phyloP scores from a whole-genome alignment of 1,140 invertebrate species.

The Orussus abietinus region DNA sequence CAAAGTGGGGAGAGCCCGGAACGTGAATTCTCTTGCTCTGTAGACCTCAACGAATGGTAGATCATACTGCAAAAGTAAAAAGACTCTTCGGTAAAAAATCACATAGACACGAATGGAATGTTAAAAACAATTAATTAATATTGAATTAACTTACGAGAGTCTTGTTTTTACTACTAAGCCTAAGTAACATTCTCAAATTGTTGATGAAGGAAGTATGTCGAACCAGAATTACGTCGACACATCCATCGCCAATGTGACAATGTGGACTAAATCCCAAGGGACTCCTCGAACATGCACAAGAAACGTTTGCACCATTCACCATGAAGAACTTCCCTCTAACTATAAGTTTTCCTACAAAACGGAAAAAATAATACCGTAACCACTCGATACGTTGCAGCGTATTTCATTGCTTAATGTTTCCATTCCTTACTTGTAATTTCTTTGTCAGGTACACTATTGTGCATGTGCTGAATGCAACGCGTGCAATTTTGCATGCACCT shows the following conservation, averaged over 20 bases:
- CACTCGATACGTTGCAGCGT: too few species aligned
- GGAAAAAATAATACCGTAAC: slow-evolving; percentile 9
- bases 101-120: slow-evolving; percentile 3
- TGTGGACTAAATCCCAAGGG: slow-evolving; percentile 75
- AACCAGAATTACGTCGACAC: slow-evolving; percentile 74
- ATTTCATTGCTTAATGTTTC: slow-evolving; percentile 9
- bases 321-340: slow-evolving; percentile 74
- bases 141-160: slow-evolving; percentile 52
- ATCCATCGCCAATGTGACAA: slow-evolving; percentile 80
- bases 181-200: slow-evolving; percentile 68
- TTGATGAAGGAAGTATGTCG: slow-evolving; percentile 70
- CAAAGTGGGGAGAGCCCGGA: slow-evolving; percentile 55
- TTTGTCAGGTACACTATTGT: slow-evolving; percentile 22
- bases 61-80: slow-evolving; percentile 57
- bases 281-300: slow-evolving; percentile 71
- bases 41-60: slow-evolving; percentile 76
- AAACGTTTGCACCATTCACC: slow-evolving; percentile 74
- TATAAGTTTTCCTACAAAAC: slow-evolving; percentile 61
- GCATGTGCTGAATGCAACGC: slow-evolving; percentile 42
- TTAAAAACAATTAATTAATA: slow-evolving; percentile 6
- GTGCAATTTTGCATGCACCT: slow-evolving; percentile 51
- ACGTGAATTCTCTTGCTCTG: slow-evolving; percentile 70
- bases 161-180: slow-evolving; percentile 58
- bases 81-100: slow-evolving; percentile 8
- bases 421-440: slow-evolving; percentile 22